These are phyloP conservation scores for Spondyliosoma cantharus DNA, from an alignment of 2,797 vertebrate genomes.

Conservation along the genomic window DNA sequence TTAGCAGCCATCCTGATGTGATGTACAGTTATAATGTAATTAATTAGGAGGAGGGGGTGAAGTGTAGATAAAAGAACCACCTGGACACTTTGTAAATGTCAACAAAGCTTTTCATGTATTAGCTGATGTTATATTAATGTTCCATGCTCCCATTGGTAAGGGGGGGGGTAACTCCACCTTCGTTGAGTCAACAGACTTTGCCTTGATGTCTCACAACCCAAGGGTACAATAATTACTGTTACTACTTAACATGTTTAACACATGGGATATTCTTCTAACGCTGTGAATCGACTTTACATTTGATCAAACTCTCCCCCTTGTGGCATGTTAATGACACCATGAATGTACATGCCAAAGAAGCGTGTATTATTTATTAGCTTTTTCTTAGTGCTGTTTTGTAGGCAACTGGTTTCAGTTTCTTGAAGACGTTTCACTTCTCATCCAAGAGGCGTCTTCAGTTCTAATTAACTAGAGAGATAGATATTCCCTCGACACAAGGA, in stretches of 20 bases:
- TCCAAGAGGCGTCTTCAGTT: too few relatives aligned
- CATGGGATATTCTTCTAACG: background rate
- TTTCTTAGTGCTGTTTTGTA: too few relatives aligned
- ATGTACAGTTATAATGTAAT: background rate
- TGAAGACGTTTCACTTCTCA: too few relatives aligned
- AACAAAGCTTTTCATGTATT: background rate
- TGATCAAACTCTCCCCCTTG: background rate
- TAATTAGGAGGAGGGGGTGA: background rate
- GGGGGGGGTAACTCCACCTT: background rate
- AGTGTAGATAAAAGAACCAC: background rate
- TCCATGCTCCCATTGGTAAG: background rate
- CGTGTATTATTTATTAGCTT: background rate
- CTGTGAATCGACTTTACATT: constrained; percentile 8
- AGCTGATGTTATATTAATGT: background rate
- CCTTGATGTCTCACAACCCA: background rate
- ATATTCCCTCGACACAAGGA: too few relatives aligned
- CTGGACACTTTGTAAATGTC: background rate
- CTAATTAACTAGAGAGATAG: too few relatives aligned
- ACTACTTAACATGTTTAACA: background rate
- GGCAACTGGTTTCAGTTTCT: too few relatives aligned
- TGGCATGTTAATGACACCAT: background rate
- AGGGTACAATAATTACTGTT: too few relatives aligned
- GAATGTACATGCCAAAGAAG: background rate
- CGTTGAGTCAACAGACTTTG: background rate
- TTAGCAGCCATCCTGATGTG: background rate